Base-by-base conservation (phyloP, 2,797 vertebrate genomes). In the Ispidina lecontei region DNA sequence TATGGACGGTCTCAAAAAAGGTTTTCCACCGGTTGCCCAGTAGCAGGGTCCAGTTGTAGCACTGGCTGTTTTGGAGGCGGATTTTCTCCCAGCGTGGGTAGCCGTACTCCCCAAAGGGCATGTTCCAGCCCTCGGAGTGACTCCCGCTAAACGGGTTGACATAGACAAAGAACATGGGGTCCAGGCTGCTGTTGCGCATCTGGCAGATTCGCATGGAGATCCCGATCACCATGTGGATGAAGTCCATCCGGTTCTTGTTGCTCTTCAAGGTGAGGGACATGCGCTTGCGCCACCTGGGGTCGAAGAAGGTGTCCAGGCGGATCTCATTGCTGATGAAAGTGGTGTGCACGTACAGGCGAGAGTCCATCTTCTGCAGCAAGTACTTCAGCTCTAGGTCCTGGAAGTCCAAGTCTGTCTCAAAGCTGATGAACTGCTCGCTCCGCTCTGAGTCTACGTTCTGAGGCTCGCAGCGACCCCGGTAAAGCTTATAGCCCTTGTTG, bases 281-380 rank as follows among this genome's bases (percentile, higher is more conserved):
- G 95, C 99, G 98, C 91, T 99, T 99, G 91, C 99, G 99, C 99
- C 99, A 99, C 94, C 99, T 98, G 2, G 99, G 99, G 91, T 99
- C 99, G 1, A 99, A 99, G 97, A 99, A 99, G 65, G 99, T 99
- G 97, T 99, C 99, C 64, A 99, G 98, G 87, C 99, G 99, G 95
- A 99, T 99, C 97, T 99, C 99, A 1, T 99, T 99, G 97, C 99
- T 99, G 97, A 99, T 99, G 97, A 99, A 99, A 39, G 99, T 99
- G 65, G 99, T 99, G 96, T 99, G 99, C 87, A 99, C 99, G 7
- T 99, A 99, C 87, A 99, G 98, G 67, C 99, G 98, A 0, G 99
- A 99, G 97, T 99, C 99, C 99, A 99, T 99, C 97, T 99, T 99
- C 97, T 99, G 99, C 81, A 99, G 94, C 96, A 99, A 96, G 97